A percentile compares a stretch with the other conserved stretches of the same genome.
phyloP scores from a whole-genome alignment of 2,113 vertebrate species.

The Motacilla tschutschensis region DNA sequence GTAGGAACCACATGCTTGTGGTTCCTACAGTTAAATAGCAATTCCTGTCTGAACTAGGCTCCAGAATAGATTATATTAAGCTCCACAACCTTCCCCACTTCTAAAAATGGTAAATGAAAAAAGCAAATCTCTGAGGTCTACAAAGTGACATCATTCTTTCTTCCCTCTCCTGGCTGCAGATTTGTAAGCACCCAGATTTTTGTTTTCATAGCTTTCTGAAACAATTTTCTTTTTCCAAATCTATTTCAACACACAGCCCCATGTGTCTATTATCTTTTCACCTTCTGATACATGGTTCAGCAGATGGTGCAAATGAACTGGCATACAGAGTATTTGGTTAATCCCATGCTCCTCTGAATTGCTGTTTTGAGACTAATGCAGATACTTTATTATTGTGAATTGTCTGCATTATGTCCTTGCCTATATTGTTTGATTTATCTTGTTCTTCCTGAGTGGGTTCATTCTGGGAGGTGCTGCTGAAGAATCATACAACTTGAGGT shows the following conservation, averaged over 20 bases:
- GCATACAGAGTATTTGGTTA: constrained; percentile 34
- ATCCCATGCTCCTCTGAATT: constrained; percentile 27
- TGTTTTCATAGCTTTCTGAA: constrained; percentile 44
- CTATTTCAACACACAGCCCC: constrained; percentile 21
- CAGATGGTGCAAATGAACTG: constrained; percentile 34
- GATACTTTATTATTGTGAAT: constrained; percentile 28
- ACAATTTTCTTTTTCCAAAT: constrained; percentile 33
- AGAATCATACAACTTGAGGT: not conserved
- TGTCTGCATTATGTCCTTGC: constrained; percentile 4
- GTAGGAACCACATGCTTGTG: not conserved
- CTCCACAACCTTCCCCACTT: not conserved
- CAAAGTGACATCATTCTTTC: not conserved
- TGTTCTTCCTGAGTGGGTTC: not conserved
- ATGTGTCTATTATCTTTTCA: constrained; percentile 5
- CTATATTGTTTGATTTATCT: constrained; percentile 18
- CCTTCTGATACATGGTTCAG: constrained; percentile 26
- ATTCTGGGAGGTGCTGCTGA: not conserved
- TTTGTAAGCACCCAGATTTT: constrained; percentile 41
- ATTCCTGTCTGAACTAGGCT: not conserved
- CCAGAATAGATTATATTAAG: not conserved
- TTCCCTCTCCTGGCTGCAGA: not conserved
- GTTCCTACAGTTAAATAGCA: not conserved
- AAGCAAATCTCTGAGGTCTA: not conserved
- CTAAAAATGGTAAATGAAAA: constrained; percentile 4
- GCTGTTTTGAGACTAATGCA: constrained; percentile 42